Base-by-base conservation (phyloP, 2,888 invertebrate genomes). In the Chrysolina oricalcia region DNA sequence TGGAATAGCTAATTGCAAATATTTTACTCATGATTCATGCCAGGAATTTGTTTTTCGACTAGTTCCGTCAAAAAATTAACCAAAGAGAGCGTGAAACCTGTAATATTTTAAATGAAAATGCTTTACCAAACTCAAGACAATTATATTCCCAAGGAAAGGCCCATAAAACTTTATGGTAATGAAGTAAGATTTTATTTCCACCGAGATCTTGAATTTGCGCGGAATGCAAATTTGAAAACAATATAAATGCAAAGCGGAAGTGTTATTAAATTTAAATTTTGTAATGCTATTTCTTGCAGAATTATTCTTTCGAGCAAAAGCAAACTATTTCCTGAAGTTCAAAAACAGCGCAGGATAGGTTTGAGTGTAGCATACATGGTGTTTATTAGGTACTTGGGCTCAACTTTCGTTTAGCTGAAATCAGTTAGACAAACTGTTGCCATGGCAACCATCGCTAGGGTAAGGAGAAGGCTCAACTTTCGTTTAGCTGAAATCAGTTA, bases 231-330 rank as follows among this genome's bases (percentile, higher is more conserved):
- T 59, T 59, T 27, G 6, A 59, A 59, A 59, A 59, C 59, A 59
- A 59, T 59, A 59, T 59, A 59, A 59, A 59, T 59, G 59, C 59
- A 59, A 59, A 59, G n/a, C 59, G 59, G 59, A 59, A 59, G 35
- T 35, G 35, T 35, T 35, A 59, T 59, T 59, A 53, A 53, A 53
- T 59, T 59, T 9, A 59, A 27, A 59, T 59, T 59, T 59, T 27
- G 27, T 15, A 23, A 59, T 13, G 56, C 19, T 13, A 56, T 56
- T 59, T 59, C 17, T 59, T 27, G n/a, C n/a, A 23, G n/a, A 15
- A n/a, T 59, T 27, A 59, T 35, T n/a, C 35, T 15, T 27, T 27
- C n/a, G 8, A 35, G 35, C 35, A 27, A 13, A 59, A 5, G 23
- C 19, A 27, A 59, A 59, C 35, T 15, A 59, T 23, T 59, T 35